Evolutionary conservation across 1,140 invertebrate genomes (phyloP).

Genomic region (Aradophagus sp.): DNA sequence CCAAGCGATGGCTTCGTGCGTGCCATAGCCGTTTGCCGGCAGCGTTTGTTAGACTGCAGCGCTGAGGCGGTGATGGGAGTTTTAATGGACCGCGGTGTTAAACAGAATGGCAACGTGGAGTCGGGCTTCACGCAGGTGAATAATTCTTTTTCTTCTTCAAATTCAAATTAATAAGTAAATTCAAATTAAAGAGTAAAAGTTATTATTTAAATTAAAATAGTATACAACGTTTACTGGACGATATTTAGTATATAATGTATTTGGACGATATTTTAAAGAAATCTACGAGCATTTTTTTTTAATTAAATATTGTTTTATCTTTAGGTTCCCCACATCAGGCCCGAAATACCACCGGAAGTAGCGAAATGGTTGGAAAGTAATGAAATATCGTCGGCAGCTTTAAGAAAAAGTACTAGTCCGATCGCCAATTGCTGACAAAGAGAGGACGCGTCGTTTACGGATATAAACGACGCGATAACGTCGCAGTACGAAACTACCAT

Average conservation of each 20-base stretch:
- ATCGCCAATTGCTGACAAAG: constrained; percentile 66
- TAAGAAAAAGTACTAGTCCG: constrained; percentile 65
- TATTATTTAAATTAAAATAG: too few relatives aligned
- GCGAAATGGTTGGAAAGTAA: constrained; percentile 82
- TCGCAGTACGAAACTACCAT: constrained; percentile 60
- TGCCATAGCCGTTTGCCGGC: constrained; percentile 85
- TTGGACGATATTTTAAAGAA: too few relatives aligned
- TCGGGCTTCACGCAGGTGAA: constrained; percentile 68
- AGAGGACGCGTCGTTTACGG: constrained; percentile 56
- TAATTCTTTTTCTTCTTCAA: not conserved
- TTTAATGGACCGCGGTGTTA: constrained; percentile 68
- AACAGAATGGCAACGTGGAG: constrained; percentile 67
- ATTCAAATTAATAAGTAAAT: not conserved
- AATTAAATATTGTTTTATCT: constrained; percentile 8
- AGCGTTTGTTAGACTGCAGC: constrained; percentile 83
- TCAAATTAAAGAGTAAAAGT: not conserved
- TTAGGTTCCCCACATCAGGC: constrained; percentile 73
- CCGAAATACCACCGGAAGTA: constrained; percentile 78
- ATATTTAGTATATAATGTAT: not conserved
- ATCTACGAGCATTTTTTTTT: too few relatives aligned
- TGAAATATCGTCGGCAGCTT: constrained; percentile 79
- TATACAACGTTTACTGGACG: too few relatives aligned
- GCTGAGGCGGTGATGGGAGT: constrained; percentile 76
- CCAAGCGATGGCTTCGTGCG: constrained; percentile 85
- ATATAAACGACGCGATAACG: constrained; percentile 49